These are phyloP conservation scores for Corythoichthys haematopterus DNA, from an alignment of 2,113 vertebrate genomes.

Conservation along the genomic window DNA sequence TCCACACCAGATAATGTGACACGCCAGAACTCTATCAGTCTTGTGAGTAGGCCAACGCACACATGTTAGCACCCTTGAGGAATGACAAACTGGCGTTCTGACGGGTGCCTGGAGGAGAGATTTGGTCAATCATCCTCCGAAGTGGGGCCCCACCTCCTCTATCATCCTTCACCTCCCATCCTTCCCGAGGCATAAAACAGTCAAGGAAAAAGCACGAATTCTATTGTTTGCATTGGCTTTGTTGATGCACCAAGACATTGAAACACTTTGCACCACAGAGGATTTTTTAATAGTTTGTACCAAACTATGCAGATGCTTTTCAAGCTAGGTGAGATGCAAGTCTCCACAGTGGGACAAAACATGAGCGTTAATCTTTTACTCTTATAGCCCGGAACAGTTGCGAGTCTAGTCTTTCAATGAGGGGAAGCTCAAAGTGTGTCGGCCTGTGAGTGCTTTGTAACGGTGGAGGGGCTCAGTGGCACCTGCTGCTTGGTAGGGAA, in stretches of 20 bases:
- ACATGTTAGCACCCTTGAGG: constrained; percentile 36
- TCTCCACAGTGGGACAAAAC: not conserved
- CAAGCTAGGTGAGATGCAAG: not conserved
- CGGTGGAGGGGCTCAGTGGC: too few species aligned
- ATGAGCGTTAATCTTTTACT: too few species aligned
- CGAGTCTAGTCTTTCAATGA: too few species aligned
- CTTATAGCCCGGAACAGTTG: too few species aligned
- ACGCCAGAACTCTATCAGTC: not conserved
- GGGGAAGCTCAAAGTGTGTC: too few species aligned
- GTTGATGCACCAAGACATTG: constrained; percentile 13
- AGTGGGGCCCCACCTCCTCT: not conserved
- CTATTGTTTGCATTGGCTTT: constrained; percentile 47
- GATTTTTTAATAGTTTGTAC: not conserved
- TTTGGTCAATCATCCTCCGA: constrained; percentile 39
- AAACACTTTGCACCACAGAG: constrained; percentile 4
- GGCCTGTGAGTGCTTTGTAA: too few species aligned
- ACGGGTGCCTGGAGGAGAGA: constrained; percentile 53
- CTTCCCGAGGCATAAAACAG: constrained; percentile 45
- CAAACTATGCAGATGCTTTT: constrained; percentile 1
- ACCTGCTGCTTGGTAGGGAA: too few species aligned
- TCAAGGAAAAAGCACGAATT: constrained; percentile 41
- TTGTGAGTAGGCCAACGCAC: constrained; percentile 1
- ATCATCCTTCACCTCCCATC: constrained; percentile 10
- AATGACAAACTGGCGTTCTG: constrained; percentile 38
- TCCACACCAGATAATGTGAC: not conserved